A percentile compares a stretch with the other conserved stretches of the same genome.
These are phyloP conservation scores for Periophthalmodon schlosseri DNA, from an alignment of 2,113 vertebrate genomes.

Conservation along the genomic window DNA sequence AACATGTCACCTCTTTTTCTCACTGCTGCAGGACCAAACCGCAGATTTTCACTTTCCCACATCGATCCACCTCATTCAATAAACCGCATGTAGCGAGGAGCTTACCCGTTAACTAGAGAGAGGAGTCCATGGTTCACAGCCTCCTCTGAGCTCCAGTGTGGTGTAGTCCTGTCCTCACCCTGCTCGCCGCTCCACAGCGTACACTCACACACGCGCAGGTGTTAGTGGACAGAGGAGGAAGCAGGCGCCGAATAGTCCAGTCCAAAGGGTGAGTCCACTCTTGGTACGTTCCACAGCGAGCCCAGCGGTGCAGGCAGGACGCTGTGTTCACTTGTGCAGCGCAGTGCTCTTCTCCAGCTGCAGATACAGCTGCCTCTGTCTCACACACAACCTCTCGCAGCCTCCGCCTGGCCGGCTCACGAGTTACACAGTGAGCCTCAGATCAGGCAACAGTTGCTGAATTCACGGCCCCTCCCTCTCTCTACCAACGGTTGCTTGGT, in stretches of 20 bases:
- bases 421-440: slow-evolving; percentile 55
- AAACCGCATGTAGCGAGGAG: slow-evolving; percentile 28
- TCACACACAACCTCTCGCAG: slow-evolving; percentile 14
- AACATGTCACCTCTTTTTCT: slow-evolving; percentile 18
- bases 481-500: slow-evolving; percentile 70
- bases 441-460: slow-evolving; percentile 78
- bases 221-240: slow-evolving; percentile 42
- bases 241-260: slow-evolving; percentile 55
- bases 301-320: slow-evolving; percentile 36
- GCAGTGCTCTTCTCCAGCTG: slow-evolving; percentile 40
- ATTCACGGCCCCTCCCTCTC: slow-evolving; percentile 63
- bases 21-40: background rate
- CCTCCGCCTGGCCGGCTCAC: slow-evolving; percentile 39
- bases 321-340: slow-evolving; percentile 45
- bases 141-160: slow-evolving; percentile 48
- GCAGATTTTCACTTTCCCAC: slow-evolving; percentile 11
- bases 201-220: slow-evolving; percentile 45
- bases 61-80: slow-evolving; percentile 28
- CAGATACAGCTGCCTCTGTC: slow-evolving; percentile 12
- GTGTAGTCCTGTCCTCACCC: slow-evolving; percentile 61
- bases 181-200: slow-evolving; percentile 29
- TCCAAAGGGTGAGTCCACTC: slow-evolving; percentile 57
- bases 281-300: slow-evolving; percentile 47
- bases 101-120: slow-evolving; percentile 67
- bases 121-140: slow-evolving; percentile 63